These are phyloP conservation scores for Harpalus rubripes DNA, from an alignment of 2,888 invertebrate genomes.

Conservation along the genomic window DNA sequence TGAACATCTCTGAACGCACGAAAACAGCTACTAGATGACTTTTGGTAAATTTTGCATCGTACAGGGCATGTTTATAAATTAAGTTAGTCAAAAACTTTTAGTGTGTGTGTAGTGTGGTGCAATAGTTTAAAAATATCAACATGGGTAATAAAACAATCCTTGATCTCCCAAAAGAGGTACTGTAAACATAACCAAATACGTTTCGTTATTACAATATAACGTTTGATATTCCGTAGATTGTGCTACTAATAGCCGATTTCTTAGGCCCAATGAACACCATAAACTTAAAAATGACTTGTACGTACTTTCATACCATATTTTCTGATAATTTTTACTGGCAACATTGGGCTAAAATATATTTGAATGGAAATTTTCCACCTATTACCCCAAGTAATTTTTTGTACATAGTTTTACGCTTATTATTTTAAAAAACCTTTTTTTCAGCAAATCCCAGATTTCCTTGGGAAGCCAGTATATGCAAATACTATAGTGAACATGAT, in stretches of 20 bases:
- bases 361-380: conserved; percentile 38
- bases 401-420: neutral
- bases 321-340: conserved; percentile 46
- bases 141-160: conserved; percentile 28
- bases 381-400: conserved; percentile 15
- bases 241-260: conserved; percentile 45
- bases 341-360: conserved; percentile 47
- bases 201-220: neutral
- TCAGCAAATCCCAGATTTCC: conserved; percentile 16
- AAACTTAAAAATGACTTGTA: conserved; percentile 40
- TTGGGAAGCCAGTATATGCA: conserved; percentile 32
- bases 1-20: too few relatives aligned
- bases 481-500: conserved; percentile 5
- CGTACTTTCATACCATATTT: conserved; percentile 34
- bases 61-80: too few relatives aligned
- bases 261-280: conserved; percentile 37
- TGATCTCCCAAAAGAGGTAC: conserved; percentile 57
- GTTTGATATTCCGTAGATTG: conserved; percentile 23
- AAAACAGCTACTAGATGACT: too few relatives aligned
- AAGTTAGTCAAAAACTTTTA: too few relatives aligned
- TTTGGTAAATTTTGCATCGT: too few relatives aligned
- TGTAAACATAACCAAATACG: neutral
- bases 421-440: neutral
- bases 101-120: too few relatives aligned
- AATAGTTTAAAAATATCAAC: neutral